These are phyloP conservation scores for Orchestes rusci DNA, from an alignment of 2,888 invertebrate species.

Conservation along the genomic window DNA sequence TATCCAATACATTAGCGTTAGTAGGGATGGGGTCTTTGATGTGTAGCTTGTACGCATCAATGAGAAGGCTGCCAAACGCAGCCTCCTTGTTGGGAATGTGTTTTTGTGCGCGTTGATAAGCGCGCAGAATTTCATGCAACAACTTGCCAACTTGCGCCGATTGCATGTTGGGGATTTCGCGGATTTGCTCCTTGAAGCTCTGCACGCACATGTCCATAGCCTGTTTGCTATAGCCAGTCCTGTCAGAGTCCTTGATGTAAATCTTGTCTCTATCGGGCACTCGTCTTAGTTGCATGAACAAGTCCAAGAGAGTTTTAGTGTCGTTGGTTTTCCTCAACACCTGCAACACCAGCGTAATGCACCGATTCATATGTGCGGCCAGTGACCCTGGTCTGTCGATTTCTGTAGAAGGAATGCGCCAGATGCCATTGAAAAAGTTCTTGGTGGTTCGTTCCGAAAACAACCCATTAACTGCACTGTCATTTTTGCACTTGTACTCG, in stretches of 20 bases:
- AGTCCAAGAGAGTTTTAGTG: constrained; percentile 68
- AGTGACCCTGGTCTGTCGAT: constrained; percentile 90
- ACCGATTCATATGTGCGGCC: constrained; percentile 83
- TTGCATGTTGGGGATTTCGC: constrained; percentile 40
- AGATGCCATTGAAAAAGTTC: constrained; percentile 90
- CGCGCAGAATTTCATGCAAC: constrained; percentile 55
- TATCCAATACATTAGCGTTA: constrained; percentile 56
- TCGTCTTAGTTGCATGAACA: constrained; percentile 70
- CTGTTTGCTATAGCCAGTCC: constrained; percentile 72
- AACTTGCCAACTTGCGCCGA: constrained; percentile 39
- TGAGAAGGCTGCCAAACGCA: constrained; percentile 56
- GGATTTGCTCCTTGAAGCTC: constrained; percentile 58
- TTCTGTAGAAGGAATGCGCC: constrained; percentile 85
- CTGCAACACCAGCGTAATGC: constrained; percentile 73
- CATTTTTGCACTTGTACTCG: constrained; percentile 58
- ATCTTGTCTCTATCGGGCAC: constrained; percentile 82
- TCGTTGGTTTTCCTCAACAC: constrained; percentile 74
- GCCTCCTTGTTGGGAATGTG: constrained; percentile 52
- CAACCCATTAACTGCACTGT: constrained; percentile 67
- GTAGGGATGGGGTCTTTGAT: constrained; percentile 54
- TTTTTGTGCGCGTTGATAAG: constrained; percentile 57
- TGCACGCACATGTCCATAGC: constrained; percentile 68
- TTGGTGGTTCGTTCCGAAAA: constrained; percentile 77
- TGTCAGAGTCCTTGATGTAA: constrained; percentile 78
- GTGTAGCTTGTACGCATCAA: constrained; percentile 64